Evolutionary conservation across 2,113 vertebrate species (phyloP), one percentile per base, ranked within the genome.

Genomic region (Anhinga rufa): DNA sequence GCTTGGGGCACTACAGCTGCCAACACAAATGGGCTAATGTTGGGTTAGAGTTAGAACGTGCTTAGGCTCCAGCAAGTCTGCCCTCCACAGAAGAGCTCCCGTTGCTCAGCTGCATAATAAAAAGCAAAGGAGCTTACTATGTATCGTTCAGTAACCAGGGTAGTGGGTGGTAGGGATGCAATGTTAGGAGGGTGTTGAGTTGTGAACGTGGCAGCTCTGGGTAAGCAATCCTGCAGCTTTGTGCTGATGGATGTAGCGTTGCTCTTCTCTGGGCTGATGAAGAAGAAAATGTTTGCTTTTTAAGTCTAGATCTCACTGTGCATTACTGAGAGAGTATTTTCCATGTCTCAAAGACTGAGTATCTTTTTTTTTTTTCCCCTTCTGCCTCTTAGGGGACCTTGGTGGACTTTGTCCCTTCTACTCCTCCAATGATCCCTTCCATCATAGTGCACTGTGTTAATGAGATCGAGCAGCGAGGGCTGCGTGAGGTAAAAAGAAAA

Each of bases 391-490:
- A 99, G 99, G 99, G 99, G 25, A 98, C 98, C 28, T 97, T 99
- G 55, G 95, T 98, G 57, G 99, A 99, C 96, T 99, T 99, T 61
- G 99, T 99, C 54, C 98, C 99, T 25, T 97, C 96, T 61, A 97
- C 98, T 16, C 98, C 99, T 31, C 99, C 99, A 22, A 99, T 99
- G 99, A 99, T 99, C 42, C 99, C 99, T 8, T 98, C 98, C 36
- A 98, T 99, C 48, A 94, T 99, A 48, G 99, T 99, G 93, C 99
- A 99, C 97, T 99, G 99, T 16, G 96, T 99, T 84, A 99, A 98
- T 95, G 99, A 99, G 97, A 99, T 99, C 14, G 99, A 99, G 91
- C 99, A 99, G 76, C 98, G 99, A 95, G 99, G 99, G 21, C 97
- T 99, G 90, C 98, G 93, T 21, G 99, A 99, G 98, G 99, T 99